A percentile compares a stretch with the other conserved stretches of the same genome.
These are phyloP conservation scores for Drosophila limbata DNA, from an alignment of 2,888 invertebrate genomes.

Conservation along the genomic window DNA sequence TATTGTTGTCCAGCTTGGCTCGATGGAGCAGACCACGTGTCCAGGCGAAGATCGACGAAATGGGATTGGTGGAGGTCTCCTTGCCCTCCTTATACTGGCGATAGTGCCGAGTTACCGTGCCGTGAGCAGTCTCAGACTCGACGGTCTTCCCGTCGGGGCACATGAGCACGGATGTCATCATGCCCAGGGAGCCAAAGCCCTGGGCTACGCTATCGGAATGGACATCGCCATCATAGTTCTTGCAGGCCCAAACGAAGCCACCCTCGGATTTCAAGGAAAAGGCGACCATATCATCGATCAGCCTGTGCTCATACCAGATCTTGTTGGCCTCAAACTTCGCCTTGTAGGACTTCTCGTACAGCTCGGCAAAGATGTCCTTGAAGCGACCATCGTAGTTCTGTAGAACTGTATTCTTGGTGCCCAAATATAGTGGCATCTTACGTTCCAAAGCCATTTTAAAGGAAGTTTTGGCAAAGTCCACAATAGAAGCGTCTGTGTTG, in stretches of 20 bases:
- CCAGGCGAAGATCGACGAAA: constrained; percentile 99
- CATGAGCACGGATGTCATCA: constrained; percentile 98
- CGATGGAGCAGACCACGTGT: constrained; percentile 96
- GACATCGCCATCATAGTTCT: constrained; percentile 99
- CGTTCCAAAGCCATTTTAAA: constrained; percentile 95
- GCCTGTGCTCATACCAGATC: constrained; percentile 98
- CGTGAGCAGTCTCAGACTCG: constrained; percentile 99
- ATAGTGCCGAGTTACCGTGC: constrained; percentile 97
- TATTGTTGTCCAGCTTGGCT: constrained; percentile 96
- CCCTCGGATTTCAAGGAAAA: constrained; percentile 99
- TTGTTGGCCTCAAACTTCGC: constrained; percentile 92
- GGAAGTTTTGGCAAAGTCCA: constrained; percentile 97
- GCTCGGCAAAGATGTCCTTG: constrained; percentile 98
- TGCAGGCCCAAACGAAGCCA: constrained; percentile 99
- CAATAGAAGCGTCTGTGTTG: constrained; percentile 97
- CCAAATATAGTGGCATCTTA: constrained; percentile 95
- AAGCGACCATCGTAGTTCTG: constrained; percentile 98
- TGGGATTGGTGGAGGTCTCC: constrained; percentile 99
- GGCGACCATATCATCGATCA: constrained; percentile 99
- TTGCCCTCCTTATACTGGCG: constrained; percentile 96
- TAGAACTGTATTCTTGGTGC: constrained; percentile 98
- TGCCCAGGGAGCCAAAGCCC: constrained; percentile 97
- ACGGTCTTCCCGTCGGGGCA: constrained; percentile 99
- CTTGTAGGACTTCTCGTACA: constrained; percentile 96
- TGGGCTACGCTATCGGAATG: constrained; percentile 99